phyloP scores from a whole-genome alignment of 2,888 invertebrate genomes.

The Harpagoxenus sublaevis region DNA sequence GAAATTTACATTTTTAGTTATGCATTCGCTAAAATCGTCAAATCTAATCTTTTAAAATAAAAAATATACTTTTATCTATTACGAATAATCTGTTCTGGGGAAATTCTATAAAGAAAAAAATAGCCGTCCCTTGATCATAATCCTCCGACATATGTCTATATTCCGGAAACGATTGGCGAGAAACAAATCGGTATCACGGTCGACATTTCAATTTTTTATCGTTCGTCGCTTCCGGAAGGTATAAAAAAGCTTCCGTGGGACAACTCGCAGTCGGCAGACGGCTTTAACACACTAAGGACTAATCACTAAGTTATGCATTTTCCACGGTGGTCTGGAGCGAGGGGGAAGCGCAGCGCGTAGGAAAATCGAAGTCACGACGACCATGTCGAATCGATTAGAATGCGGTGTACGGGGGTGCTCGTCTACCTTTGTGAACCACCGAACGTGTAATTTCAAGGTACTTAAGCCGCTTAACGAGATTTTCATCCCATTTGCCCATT shows the following conservation, averaged over 20 bases:
- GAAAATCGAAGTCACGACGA: constrained; percentile 73
- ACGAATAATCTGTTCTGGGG: not conserved
- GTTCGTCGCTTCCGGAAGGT: constrained; percentile 57
- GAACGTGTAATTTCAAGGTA: constrained; percentile 84
- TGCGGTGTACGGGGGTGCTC: constrained; percentile 74
- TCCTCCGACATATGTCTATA: constrained; percentile 33
- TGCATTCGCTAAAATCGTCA: not conserved
- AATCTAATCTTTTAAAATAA: not conserved
- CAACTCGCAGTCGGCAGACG: constrained; percentile 53
- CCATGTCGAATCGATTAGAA: constrained; percentile 82
- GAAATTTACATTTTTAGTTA: not conserved
- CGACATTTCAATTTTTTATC: constrained; percentile 48
- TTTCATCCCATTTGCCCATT: constrained; percentile 51
- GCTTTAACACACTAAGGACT: constrained; percentile 15
- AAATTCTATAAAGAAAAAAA: not conserved
- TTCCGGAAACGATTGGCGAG: constrained; percentile 41
- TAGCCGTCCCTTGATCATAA: not conserved
- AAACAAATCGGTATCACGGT: constrained; percentile 39
- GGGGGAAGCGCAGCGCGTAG: constrained; percentile 55
- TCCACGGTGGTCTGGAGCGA: constrained; percentile 28
- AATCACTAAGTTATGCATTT: constrained; percentile 46
- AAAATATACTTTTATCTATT: not conserved
- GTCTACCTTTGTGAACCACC: constrained; percentile 74
- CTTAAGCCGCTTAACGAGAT: constrained; percentile 75
- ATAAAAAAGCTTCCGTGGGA: constrained; percentile 47